Percentiles rank a stretch among this genome's conserved stretches.
Evolutionary conservation across 2,888 invertebrate species (phyloP).

Genomic region (Melanophora roralis): DNA sequence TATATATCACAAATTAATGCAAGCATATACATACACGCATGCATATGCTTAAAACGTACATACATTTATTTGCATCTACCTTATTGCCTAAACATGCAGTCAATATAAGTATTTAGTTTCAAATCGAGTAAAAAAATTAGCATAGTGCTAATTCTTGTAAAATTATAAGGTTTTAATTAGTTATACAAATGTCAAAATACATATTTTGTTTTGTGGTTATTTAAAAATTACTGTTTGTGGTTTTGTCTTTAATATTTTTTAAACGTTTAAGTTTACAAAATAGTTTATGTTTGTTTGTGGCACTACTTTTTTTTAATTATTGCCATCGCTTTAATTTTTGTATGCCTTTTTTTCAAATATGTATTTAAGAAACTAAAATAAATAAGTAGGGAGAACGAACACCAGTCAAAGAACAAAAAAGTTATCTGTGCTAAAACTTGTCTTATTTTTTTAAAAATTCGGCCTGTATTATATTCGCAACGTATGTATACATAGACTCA

Average conservation of each 20-base stretch:
- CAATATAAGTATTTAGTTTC: background rate
- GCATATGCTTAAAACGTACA: background rate
- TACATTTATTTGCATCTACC: background rate
- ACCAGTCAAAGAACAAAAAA: no score
- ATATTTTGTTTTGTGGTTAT: slow-evolving; percentile 41
- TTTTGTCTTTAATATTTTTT: slow-evolving; percentile 14
- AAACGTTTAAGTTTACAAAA: slow-evolving; percentile 21
- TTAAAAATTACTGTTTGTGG: slow-evolving; percentile 21
- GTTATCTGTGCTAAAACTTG: no score
- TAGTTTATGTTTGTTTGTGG: background rate
- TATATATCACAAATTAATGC: no score
- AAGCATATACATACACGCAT: background rate
- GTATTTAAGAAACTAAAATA: no score
- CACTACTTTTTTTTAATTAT: background rate
- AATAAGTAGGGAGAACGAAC: no score
- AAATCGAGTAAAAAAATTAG: background rate
- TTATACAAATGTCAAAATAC: slow-evolving; percentile 53
- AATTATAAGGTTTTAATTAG: slow-evolving; percentile 23
- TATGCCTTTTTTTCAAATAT: slow-evolving; percentile 3
- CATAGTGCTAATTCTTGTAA: no score
- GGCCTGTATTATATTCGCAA: no score
- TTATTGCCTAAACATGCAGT: background rate
- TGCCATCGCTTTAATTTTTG: background rate
- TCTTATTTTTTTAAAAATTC: no score
- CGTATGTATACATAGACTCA: no score